Evolutionary conservation across 2,797 vertebrate genomes (phyloP), one percentile per base, ranked within the genome.

Genomic region (Ptychadena robeensis): DNA sequence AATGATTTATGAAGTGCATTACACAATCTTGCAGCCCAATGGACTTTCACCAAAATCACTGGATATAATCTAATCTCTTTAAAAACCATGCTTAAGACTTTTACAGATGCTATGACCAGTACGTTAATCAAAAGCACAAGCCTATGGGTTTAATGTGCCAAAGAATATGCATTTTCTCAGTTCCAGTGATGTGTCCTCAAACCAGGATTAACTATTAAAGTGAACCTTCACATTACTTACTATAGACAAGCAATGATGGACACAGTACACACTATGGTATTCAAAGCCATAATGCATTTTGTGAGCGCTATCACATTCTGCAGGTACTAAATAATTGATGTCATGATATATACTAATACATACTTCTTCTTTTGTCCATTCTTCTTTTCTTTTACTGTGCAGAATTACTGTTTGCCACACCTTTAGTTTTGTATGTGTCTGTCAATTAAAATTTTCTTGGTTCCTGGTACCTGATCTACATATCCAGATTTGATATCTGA

Each of bases 1-100:
- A 64, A 61, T 80, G 28, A 84, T 80, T 80, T 84, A 80, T 80
- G 48, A 80, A 34, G 30, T n/a, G 28, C 7, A 59, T 83, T 79
- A n/a, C 73, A 22, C 38, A 78, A 72, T 72, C 38, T 5, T 44
- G 8, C 7, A 59, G 61, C 10, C 32, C 68, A 28, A 66, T 18
- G 30, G 7, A 75, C 27, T 67, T 34, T 28, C 44, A 70, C 37
- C 30, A 35, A 69, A 77, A 48, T 53, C n/a, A 72, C 28, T 72
- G 22, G 38, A 70, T 73, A 68, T 30, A 9, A 5, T 30, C 59
- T 71, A 31, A 15, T 66, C 18, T 40, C 32, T 70, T 57, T 69
- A 69, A 61, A n/a, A 69, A 30, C 38, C 48, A 64, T 61, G 59
- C 35, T 59, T 31, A 73, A 57, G 48, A 3, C 22, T 32, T 59